Conservation (phyloP, 2,113 vertebrate genomes). For the Gymnobelideus leadbeateri region DNA sequence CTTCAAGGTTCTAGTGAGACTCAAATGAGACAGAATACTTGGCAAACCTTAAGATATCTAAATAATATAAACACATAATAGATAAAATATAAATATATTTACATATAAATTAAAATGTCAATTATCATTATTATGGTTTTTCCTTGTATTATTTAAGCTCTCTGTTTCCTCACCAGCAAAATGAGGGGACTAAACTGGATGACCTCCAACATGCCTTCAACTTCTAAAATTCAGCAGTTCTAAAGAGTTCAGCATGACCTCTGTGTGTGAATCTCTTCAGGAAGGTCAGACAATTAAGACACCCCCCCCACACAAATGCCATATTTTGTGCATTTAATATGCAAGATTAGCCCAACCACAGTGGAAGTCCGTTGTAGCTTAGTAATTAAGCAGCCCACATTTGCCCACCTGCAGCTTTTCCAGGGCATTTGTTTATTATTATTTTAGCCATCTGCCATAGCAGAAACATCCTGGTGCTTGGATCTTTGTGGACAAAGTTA, state of each 20-base stretch:
- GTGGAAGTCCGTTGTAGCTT: background rate
- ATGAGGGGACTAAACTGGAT: background rate
- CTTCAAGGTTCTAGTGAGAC: background rate
- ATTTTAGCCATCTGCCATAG: background rate
- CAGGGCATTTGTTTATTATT: background rate
- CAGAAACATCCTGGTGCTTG: background rate
- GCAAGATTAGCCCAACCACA: background rate
- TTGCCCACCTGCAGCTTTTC: background rate
- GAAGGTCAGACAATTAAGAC: background rate
- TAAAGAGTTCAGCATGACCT: background rate
- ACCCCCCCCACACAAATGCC: background rate
- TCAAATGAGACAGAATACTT: background rate
- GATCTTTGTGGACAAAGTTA: background rate
- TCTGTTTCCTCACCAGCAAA: background rate
- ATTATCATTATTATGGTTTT: background rate
- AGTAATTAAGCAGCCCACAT: constrained; percentile 8
- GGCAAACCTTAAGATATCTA: background rate
- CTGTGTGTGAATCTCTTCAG: background rate
- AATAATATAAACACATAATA: background rate
- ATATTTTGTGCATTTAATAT: background rate
- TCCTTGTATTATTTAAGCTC: background rate
- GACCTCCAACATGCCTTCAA: background rate
- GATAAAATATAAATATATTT: too few species aligned
- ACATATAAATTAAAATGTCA: too few species aligned
- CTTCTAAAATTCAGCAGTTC: background rate